Base-by-base conservation (phyloP, 2,888 invertebrate genomes). In the Polydrusus cervinus region DNA sequence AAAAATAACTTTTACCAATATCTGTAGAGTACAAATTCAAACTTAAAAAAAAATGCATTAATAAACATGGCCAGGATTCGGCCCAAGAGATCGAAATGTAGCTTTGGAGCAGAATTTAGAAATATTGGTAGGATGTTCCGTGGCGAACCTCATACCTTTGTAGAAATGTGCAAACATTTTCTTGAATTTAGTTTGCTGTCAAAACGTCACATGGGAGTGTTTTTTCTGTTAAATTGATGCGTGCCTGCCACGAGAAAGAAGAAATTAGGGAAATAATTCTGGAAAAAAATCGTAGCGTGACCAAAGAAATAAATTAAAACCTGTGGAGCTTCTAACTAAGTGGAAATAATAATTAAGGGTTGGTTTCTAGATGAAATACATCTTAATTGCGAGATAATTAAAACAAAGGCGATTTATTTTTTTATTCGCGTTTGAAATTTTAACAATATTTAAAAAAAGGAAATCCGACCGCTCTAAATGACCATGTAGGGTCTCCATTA, bases 271-370 rank as follows among this genome's bases (percentile, higher is more conserved):
- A 60, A 60, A 38, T 60, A 16, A 38, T 18, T 38, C 16, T 34
- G 18, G 16, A 38, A 60, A 60, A 57, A 60, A 38, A 38, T 60
- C 49, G 53, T 72, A 20, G 57, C 72, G 72, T 72, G 72, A 72
- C 72, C 45, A 66, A 47, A 64, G 71, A 72, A 60, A 66, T 60
- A 60, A 66, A 72, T 66, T 45, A 66, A 65, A 66, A 72, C 72
- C 72, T 72, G 72, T 72, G 55, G 72, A 72, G 72, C 34, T 16
- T 11, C 38, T 20, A 34, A 34, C 20, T 53, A 16, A 45, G 34
- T 49, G 60, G 25, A 30, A 47, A 66, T 65, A 72, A 72, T 72
- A 72, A 71, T 71, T 55, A 71, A 65, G 66, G 57, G 57, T 11
- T 60, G 18, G 38, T 60, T 40, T 60, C 38, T 60, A 18, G 30